Percentiles rank a stretch among this genome's conserved stretches.
These are phyloP conservation scores for Drosophila nasuta DNA, from an alignment of 1,140 invertebrate genomes.

Conservation along the genomic window DNA sequence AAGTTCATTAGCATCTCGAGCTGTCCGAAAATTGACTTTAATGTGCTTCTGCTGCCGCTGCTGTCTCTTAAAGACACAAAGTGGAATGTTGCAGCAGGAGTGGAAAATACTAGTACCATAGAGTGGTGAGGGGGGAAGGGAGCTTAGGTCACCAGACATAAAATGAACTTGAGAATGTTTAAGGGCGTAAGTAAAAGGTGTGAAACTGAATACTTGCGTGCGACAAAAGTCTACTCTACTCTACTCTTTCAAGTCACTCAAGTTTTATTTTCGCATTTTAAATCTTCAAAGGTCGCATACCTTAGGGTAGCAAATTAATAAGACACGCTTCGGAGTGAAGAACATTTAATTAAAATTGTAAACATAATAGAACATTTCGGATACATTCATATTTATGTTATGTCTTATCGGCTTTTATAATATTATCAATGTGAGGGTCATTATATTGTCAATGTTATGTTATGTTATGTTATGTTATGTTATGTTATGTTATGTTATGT, in stretches of 20 bases:
- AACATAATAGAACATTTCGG: no score
- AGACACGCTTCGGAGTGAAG: background rate
- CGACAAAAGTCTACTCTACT: background rate
- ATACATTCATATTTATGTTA: no score
- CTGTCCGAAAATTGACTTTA: slow-evolving; percentile 49
- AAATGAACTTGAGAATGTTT: slow-evolving; percentile 37
- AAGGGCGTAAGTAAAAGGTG: slow-evolving; percentile 7
- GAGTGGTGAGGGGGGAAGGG: no score
- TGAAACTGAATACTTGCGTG: background rate
- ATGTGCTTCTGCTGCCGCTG: slow-evolving; percentile 10
- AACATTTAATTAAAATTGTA: background rate
- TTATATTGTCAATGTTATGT: no score
- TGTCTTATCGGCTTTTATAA: no score
- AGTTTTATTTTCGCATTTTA: background rate
- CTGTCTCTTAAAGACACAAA: slow-evolving; percentile 46
- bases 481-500: no score
- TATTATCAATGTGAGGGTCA: no score
- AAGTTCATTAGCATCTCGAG: slow-evolving; percentile 78
- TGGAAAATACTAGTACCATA: no score
- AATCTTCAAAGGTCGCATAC: background rate
- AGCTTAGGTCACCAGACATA: slow-evolving; percentile 46
- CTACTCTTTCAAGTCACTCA: background rate
- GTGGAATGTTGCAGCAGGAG: background rate
- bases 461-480: no score
- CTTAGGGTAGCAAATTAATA: background rate